Base-by-base conservation (phyloP, 2,888 invertebrate genomes). In the Anodontia alba region DNA sequence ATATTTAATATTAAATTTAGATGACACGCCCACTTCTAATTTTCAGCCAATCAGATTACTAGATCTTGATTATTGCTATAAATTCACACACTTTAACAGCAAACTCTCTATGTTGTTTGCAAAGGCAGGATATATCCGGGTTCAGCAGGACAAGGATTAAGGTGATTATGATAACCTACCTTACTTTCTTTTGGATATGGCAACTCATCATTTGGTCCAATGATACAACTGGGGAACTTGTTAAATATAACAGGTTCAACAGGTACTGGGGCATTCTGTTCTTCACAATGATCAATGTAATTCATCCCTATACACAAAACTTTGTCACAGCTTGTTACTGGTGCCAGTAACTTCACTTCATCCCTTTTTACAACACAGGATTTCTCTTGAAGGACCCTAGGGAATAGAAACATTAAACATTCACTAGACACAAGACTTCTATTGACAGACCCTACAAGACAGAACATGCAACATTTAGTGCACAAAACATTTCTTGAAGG, bases 301-400 rank as follows among this genome's bases (percentile, higher is more conserved):
- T 98, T 98, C 80, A 98, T 95, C 0, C 97, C 98, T 20, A 98
- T 96, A 91, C 98, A 98, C 0, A 97, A 96, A 0, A 98, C 96
- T 94, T 98, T 98, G 91, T 98, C 97, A 78, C 97, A 97, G 36
- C 96, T 96, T 0, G 96, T 96, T 26, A 98, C 96, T 0, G 98
- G 98, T 0, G 98, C 96, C 36, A 91, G 80, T 10, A 92, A 31
- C 67, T 86, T 89, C 31, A 92, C 84, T 57, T 80, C 78, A 31
- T 89, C 81, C 78, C 90, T 76, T 66, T 87, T 87, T n/a, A 91
- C 73, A 29, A 86, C 80, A 76, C 81, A 78, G 26, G 88, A 80
- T 10, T 88, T 84, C 73, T 87, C 88, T 2, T 87, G 83, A 20
- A 91, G 81, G 66, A 86, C 88, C 67, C 91, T 91, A 83, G 42